phyloP scores from a whole-genome alignment of 1,140 invertebrate species.

The Papilio dardanus region DNA sequence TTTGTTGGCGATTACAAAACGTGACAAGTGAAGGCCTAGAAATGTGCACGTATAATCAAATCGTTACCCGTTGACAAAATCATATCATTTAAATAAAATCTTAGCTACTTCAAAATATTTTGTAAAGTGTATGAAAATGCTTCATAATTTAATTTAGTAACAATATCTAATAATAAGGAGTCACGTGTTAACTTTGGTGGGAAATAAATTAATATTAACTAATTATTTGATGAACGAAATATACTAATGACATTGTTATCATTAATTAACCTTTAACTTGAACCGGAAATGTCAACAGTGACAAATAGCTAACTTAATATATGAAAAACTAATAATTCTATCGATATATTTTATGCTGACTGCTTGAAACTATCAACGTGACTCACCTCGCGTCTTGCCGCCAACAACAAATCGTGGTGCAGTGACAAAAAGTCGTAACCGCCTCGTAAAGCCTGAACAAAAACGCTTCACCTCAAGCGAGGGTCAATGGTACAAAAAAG shows the following conservation, averaged over 20 bases:
- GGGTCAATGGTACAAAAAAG: conserved; percentile 67
- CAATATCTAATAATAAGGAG: not conserved
- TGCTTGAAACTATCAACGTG: conserved; percentile 60
- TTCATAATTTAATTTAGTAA: too few species aligned
- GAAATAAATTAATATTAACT: not conserved
- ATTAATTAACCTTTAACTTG: not conserved
- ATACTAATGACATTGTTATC: not conserved
- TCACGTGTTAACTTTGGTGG: not conserved
- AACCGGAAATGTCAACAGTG: not conserved
- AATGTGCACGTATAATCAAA: not conserved
- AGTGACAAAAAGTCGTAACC: conserved; percentile 71
- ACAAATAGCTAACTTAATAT: not conserved
- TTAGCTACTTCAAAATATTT: too few species aligned
- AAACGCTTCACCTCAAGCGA: conserved; percentile 63
- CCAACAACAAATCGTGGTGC: conserved; percentile 73
- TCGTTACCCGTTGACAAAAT: not conserved
- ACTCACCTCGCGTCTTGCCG: conserved; percentile 78
- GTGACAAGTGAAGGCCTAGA: not conserved
- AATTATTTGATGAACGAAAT: not conserved
- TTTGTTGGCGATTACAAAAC: not conserved
- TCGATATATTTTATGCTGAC: conserved; percentile 63
- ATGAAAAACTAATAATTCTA: conserved; percentile 37
- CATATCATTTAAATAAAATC: not conserved
- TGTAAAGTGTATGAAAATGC: too few species aligned
- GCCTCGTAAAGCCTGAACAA: conserved; percentile 60